Evolutionary conservation across 2,888 invertebrate genomes (phyloP), one percentile per base, ranked within the genome.

Genomic region (Penaeus monodon): DNA sequence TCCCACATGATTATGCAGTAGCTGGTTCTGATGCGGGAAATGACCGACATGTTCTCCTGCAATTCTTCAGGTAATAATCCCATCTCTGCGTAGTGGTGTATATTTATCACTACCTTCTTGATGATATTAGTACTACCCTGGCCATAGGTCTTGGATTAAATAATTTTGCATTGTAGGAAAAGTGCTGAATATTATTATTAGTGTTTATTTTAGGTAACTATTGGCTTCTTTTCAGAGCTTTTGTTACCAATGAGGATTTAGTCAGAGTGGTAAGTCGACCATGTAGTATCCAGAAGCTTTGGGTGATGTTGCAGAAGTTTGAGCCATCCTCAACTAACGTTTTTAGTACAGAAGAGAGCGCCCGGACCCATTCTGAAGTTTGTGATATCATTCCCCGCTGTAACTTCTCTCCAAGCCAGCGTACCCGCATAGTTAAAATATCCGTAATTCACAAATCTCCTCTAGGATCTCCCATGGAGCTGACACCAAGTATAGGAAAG

Each of bases 231-330:
- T 79, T 70, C 84, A 84, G 84, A 70, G 57, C 44, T 66, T 70
- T 84, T 27, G 79, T 84, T 29, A 70, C 70, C n/a, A 65, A 84
- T n/a, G 84, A 84, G 68, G 84, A 78, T 12, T 27, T 84, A 14
- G 33, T 84, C 33, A 70, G 73, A 27, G 57, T 84, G 27, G 70
- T 84, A 68, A 84, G 38, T 79, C 57, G 63, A 4, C 70, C 78
- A 20, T 63, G 76, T 65, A 68, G 79, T 38, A 29, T 79, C 22
- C 84, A 84, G 78, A 65, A 77, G 33, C 63, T 84, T n/a, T 84
- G 84, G 84, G 70, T 84, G 33, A 79, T 84, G 84, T 17, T 84
- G 17, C 78, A 79, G 84, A 84, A 79, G 79, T 29, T 27, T 29
- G 24, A 66, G 22, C 0, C 57, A 57, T 57, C 57, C 57, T 57